Conservation (phyloP, 1,140 invertebrate species). For the Homalodisca vitripennis region DNA sequence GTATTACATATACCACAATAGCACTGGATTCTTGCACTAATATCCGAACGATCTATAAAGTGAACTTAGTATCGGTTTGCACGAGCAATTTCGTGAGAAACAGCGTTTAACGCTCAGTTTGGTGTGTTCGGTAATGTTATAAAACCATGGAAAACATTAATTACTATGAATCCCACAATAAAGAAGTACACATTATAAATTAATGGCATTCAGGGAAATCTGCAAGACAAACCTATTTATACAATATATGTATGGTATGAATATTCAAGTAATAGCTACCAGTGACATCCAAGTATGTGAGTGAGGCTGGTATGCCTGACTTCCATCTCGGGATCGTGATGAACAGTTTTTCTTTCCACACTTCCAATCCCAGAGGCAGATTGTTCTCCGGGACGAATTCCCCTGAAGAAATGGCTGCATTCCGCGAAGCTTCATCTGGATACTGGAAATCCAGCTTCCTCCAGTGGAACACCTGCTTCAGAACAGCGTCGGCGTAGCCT, state of each 20-base stretch:
- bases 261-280: no score
- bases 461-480: constrained; percentile 63
- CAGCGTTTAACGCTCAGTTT: no score
- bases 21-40: no score
- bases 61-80: no score
- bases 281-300: constrained; percentile 68
- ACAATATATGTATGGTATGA: background rate
- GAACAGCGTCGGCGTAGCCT: constrained; percentile 19
- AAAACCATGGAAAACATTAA: no score
- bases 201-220: no score
- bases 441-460: constrained; percentile 67
- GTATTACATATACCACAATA: no score
- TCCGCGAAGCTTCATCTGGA: constrained; percentile 58
- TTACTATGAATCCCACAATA: no score
- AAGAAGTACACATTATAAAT: no score
- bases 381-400: constrained; percentile 67
- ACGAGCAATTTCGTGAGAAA: no score
- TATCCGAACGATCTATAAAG: no score
- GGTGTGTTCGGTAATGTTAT: no score
- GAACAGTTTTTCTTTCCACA: constrained; percentile 75
- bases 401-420: constrained; percentile 58
- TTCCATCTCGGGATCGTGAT: constrained; percentile 75
- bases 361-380: constrained; percentile 67
- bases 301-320: constrained; percentile 65
- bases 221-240: background rate